Conservation (phyloP, 1,140 invertebrate species). For the Pectinophora gossypiella region DNA sequence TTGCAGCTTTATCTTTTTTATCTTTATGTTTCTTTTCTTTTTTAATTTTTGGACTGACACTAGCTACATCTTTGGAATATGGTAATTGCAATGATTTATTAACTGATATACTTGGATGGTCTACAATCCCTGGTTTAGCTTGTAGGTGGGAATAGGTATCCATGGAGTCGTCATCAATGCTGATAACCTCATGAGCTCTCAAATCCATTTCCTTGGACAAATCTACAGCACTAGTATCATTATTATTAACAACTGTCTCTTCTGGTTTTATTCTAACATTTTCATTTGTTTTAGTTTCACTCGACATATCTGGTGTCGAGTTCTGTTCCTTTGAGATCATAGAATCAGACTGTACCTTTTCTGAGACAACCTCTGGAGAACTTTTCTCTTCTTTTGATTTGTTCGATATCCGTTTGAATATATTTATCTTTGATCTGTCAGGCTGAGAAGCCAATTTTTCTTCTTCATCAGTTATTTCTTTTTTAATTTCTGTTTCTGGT, state of each 20-base stretch:
- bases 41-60: constrained; percentile 70
- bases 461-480: constrained; percentile 76
- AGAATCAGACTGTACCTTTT: constrained; percentile 72
- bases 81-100: constrained; percentile 59
- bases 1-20: constrained; percentile 77
- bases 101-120: constrained; percentile 48
- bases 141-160: constrained; percentile 39
- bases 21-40: constrained; percentile 81
- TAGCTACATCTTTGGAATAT: constrained; percentile 61
- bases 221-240: constrained; percentile 67
- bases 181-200: constrained; percentile 66
- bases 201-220: constrained; percentile 66
- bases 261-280: constrained; percentile 48
- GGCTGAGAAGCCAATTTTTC: constrained; percentile 86
- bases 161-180: constrained; percentile 63
- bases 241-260: constrained; percentile 63
- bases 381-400: constrained; percentile 82
- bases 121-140: no score
- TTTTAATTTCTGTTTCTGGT: constrained; percentile 63
- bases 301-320: constrained; percentile 41
- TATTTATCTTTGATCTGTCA: constrained; percentile 88
- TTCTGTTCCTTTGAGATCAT: constrained; percentile 66
- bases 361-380: constrained; percentile 65
- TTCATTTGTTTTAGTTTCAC: constrained; percentile 32
- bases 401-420: constrained; percentile 88